phyloP scores from a whole-genome alignment of 2,113 vertebrate genomes.

The Sorex araneus region DNA sequence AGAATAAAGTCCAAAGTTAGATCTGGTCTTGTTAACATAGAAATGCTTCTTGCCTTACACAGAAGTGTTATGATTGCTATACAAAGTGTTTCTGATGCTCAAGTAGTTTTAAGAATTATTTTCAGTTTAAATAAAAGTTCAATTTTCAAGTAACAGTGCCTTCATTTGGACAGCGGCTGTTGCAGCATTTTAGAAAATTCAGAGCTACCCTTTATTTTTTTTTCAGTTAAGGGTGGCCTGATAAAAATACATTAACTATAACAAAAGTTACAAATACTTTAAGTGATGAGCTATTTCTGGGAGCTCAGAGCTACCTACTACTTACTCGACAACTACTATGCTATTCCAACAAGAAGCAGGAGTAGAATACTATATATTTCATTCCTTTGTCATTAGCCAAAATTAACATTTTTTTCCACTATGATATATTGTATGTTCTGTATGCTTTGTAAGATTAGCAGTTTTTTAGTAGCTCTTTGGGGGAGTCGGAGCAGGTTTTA shows the following conservation, averaged over 20 bases:
- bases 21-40: conserved; percentile 72
- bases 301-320: background rate
- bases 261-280: conserved; percentile 62
- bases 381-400: conserved; percentile 25
- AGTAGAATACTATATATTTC: background rate
- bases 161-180: conserved; percentile 49
- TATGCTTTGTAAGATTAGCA: background rate
- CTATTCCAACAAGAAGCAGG: background rate
- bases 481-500: too few species aligned
- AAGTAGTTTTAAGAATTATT: conserved; percentile 73
- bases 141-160: conserved; percentile 64
- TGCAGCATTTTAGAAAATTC: background rate
- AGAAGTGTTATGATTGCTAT: conserved; percentile 35
- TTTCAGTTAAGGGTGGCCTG: background rate
- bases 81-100: conserved; percentile 52
- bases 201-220: background rate
- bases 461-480: too few species aligned
- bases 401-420: background rate
- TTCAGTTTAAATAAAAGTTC: conserved; percentile 81
- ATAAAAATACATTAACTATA: conserved; percentile 61
- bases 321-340: background rate
- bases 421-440: background rate
- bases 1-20: conserved; percentile 76
- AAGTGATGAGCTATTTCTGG: background rate
- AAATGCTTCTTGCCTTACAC: conserved; percentile 54